Conservation (phyloP, 2,797 vertebrate species). For the Rhodeus uyekii region DNA sequence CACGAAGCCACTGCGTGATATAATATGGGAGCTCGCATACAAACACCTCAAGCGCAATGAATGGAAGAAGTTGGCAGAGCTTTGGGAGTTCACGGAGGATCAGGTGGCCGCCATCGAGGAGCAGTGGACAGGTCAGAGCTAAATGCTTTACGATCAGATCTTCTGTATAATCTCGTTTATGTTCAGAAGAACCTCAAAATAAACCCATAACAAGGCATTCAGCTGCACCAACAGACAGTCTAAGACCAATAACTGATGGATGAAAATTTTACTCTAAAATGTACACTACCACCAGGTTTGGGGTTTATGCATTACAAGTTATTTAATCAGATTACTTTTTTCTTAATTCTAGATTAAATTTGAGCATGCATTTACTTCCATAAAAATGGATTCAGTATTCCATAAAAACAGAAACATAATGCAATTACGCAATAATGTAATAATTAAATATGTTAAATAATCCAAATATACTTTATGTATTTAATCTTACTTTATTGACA, state of each 20-base stretch:
- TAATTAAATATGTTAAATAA: background rate
- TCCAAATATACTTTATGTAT: too few species aligned
- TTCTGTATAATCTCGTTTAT: background rate
- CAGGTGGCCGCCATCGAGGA: conserved; percentile 86
- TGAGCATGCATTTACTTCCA: background rate
- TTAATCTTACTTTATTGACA: too few species aligned
- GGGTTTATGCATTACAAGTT: background rate
- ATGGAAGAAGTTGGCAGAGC: conserved; percentile 85
- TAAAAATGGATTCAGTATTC: background rate
- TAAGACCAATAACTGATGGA: background rate
- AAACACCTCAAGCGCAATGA: conserved; percentile 78
- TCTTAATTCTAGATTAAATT: background rate
- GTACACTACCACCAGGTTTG: background rate
- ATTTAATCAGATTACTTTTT: background rate
- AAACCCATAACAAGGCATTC: too few species aligned
- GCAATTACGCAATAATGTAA: too few species aligned
- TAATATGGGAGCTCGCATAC: conserved; percentile 85
- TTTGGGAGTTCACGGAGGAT: conserved; percentile 82
- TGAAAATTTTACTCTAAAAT: background rate
- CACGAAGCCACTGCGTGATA: conserved; percentile 78
- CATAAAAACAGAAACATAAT: background rate
- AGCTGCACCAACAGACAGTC: background rate
- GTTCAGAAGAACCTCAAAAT: background rate
- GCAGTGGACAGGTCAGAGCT: conserved; percentile 86
- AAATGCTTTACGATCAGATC: background rate